Percentiles rank a stretch among this genome's conserved stretches.
These are phyloP conservation scores for Hydrolagus affinis DNA, from an alignment of 2,113 vertebrate species.

Conservation along the genomic window DNA sequence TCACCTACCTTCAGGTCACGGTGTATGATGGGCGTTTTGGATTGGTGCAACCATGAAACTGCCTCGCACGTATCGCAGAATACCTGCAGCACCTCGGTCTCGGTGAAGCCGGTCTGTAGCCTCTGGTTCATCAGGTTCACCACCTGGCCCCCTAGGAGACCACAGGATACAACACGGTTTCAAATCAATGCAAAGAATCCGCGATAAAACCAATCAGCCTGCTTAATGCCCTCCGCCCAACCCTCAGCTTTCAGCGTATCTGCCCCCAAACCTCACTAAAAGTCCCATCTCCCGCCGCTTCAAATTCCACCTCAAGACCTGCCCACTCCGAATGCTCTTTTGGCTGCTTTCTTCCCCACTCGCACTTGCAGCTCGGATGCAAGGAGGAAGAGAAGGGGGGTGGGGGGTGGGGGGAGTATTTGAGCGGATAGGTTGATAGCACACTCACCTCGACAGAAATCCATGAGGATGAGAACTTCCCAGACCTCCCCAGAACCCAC, in stretches of 20 bases:
- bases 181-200: not conserved
- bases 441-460: slow-evolving; percentile 85
- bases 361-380: not conserved
- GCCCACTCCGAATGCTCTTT: too few relatives aligned
- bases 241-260: not conserved
- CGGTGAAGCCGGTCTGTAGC: slow-evolving; percentile 84
- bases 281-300: too few relatives aligned
- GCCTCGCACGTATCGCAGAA: slow-evolving; percentile 96
- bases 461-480: slow-evolving; percentile 97
- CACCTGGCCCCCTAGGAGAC: slow-evolving; percentile 77
- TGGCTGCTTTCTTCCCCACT: too few relatives aligned
- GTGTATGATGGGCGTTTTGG: slow-evolving; percentile 86
- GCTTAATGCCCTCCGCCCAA: not conserved
- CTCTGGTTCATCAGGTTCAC: slow-evolving; percentile 96
- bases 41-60: slow-evolving; percentile 81
- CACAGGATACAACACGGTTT: not conserved
- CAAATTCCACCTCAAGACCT: too few relatives aligned
- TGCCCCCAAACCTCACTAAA: too few relatives aligned
- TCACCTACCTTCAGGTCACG: slow-evolving; percentile 79
- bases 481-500: slow-evolving; percentile 88
- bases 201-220: not conserved
- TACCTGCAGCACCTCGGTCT: slow-evolving; percentile 84
- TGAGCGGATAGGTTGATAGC: too few relatives aligned
- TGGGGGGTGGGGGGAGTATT: not conserved
- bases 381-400: not conserved